phyloP scores from a whole-genome alignment of 2,113 vertebrate species.

The Zapus hudsonius region DNA sequence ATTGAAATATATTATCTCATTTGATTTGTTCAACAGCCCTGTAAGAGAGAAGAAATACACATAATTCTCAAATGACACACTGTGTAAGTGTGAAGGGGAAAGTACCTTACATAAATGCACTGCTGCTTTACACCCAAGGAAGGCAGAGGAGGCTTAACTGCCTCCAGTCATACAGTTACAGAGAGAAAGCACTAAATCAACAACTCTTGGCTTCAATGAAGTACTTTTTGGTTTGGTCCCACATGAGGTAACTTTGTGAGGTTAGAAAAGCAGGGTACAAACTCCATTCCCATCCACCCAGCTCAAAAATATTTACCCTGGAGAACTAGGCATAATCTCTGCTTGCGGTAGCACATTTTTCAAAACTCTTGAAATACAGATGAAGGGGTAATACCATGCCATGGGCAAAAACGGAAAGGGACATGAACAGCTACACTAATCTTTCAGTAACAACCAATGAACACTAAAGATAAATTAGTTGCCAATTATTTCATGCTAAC shows the following conservation, averaged over 20 bases:
- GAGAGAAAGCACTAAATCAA: conserved; percentile 24
- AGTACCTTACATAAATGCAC: background rate
- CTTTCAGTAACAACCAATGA: background rate
- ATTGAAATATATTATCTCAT: conserved; percentile 32
- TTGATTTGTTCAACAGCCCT: conserved; percentile 37
- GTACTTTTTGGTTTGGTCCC: background rate
- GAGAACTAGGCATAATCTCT: conserved; percentile 2
- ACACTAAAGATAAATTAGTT: background rate
- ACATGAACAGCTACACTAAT: background rate
- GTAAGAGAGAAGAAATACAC: background rate
- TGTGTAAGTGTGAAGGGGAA: background rate
- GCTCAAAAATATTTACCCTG: background rate
- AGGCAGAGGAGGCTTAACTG: conserved; percentile 5
- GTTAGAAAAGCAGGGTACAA: background rate
- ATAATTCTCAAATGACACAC: conserved; percentile 42
- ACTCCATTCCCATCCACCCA: background rate
- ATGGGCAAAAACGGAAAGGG: background rate
- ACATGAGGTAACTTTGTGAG: background rate
- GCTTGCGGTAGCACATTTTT: conserved; percentile 3
- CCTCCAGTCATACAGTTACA: conserved; percentile 31
- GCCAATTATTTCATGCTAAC: background rate
- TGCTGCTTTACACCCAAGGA: background rate
- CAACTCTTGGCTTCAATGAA: background rate
- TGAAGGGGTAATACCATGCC: background rate
- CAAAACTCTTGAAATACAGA: conserved; percentile 19